Evolutionary conservation across 2,113 vertebrate species (phyloP).

Genomic region (Peromyscus polionotus): DNA sequence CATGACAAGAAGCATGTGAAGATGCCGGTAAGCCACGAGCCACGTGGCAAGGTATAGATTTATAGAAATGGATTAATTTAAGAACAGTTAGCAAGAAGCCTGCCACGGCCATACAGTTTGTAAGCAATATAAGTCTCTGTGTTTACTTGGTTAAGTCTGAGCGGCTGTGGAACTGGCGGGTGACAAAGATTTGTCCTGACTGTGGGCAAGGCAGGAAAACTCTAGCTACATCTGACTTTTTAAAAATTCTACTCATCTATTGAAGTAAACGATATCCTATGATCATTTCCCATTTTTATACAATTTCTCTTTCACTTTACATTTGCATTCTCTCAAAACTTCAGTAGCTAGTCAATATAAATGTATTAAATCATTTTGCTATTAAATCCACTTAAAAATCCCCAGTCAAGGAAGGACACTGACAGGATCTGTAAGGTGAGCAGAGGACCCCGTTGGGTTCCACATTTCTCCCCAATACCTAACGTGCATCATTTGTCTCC

Average conservation of each 20-base stretch:
- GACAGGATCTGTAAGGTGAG: accelerated
- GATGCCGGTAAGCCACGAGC: no score
- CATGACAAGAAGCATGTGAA: no score
- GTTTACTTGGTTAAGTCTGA: no score
- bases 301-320: neutral
- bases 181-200: no score
- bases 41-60: no score
- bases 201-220: no score
- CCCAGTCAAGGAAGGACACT: neutral
- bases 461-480: neutral
- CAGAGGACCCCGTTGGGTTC: neutral
- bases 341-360: neutral
- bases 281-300: neutral
- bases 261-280: neutral
- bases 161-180: no score
- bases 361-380: neutral
- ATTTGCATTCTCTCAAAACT: neutral
- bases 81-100: no score
- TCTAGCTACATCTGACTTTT: neutral
- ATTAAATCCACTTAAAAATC: neutral
- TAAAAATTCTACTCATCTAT: neutral
- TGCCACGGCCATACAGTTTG: no score
- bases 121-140: no score
- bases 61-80: no score
- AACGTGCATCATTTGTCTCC: neutral